Percentiles rank a stretch among this genome's conserved stretches.
Evolutionary conservation across 2,113 vertebrate genomes (phyloP).

Genomic region (Elanoides forficatus): DNA sequence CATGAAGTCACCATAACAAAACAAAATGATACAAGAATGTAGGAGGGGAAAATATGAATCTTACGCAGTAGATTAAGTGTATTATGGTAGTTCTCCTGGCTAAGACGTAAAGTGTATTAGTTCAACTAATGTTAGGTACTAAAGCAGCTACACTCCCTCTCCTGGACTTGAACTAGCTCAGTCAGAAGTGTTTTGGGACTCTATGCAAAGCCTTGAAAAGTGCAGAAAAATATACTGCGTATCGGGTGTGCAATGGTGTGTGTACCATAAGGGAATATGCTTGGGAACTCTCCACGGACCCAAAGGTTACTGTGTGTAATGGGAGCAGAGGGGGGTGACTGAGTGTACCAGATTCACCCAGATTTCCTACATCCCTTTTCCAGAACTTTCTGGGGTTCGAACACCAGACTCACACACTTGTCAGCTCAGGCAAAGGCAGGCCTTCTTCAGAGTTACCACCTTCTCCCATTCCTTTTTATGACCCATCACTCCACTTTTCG

Average conservation of each 20-base stretch:
- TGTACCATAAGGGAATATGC: rapidly evolving
- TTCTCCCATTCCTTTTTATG: not conserved
- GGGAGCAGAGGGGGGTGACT: not conserved
- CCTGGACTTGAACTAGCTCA: not conserved
- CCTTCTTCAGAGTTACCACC: not conserved
- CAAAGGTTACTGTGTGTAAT: rapidly evolving
- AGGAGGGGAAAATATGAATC: not conserved
- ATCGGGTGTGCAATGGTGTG: rapidly evolving
- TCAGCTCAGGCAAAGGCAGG: not conserved
- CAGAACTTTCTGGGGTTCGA: not conserved
- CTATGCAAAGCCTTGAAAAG: not conserved
- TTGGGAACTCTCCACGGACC: not conserved
- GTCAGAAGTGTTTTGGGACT: not conserved
- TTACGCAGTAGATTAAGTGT: not conserved
- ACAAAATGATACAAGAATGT: not conserved
- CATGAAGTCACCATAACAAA: not conserved
- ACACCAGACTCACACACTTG: not conserved
- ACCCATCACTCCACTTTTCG: not conserved
- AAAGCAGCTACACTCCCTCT: not conserved
- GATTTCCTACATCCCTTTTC: not conserved
- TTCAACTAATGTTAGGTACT: not conserved
- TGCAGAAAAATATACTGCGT: not conserved
- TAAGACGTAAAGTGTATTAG: not conserved
- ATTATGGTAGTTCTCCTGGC: not conserved
- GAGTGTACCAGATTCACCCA: not conserved